Evolutionary conservation across 2,797 vertebrate species (phyloP).

Genomic region (Loriculus beryllinus): DNA sequence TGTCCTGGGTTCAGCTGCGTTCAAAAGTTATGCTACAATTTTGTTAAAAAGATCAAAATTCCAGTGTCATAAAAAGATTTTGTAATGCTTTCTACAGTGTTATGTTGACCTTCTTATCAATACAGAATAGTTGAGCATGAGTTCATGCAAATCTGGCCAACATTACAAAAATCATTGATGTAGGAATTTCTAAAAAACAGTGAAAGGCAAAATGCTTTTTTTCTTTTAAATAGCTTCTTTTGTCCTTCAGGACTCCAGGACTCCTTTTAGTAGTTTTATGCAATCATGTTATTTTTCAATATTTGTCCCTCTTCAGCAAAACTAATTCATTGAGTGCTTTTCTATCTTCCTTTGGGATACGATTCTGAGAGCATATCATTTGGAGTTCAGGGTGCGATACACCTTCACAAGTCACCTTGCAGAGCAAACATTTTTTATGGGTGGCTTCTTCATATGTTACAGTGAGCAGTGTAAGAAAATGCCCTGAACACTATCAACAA

Average conservation of each 20-base stretch:
- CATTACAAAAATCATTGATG: not conserved
- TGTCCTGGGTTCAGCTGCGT: not conserved
- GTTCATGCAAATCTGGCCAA: not conserved
- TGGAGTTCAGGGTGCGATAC: not conserved
- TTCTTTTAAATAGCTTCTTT: slow-evolving; percentile 14
- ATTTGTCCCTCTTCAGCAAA: slow-evolving; percentile 13
- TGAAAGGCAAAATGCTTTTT: not conserved
- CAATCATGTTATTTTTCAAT: not conserved
- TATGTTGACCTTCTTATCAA: not conserved
- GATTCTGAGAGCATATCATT: not conserved
- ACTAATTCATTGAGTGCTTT: not conserved
- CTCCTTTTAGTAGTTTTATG: not conserved
- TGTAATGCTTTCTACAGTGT: not conserved
- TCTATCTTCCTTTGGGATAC: not conserved
- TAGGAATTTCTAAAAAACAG: not conserved
- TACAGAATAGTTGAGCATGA: not conserved
- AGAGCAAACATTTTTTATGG: not conserved
- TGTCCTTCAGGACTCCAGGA: not conserved
- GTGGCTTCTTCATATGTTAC: not conserved
- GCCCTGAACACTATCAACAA: not conserved
- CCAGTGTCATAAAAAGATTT: not conserved
- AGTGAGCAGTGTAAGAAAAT: not conserved
- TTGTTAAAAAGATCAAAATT: not conserved
- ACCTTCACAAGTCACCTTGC: not conserved
- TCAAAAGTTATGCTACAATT: not conserved